These are phyloP conservation scores for Drymodes brunneopygia DNA, from an alignment of 2,113 vertebrate species.

Conservation along the genomic window DNA sequence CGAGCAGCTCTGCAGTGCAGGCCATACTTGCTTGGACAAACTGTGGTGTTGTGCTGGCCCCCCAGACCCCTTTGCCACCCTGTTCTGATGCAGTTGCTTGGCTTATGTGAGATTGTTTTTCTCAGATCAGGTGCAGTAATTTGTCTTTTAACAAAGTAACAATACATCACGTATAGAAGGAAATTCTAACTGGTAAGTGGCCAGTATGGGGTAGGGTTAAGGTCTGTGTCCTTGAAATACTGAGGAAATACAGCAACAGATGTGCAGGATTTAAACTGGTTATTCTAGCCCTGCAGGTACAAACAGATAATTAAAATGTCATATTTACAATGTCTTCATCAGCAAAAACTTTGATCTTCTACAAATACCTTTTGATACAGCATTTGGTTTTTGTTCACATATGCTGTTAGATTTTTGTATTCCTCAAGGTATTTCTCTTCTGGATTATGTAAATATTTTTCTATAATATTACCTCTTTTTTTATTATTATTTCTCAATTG, in stretches of 20 bases:
- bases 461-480: background rate
- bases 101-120: background rate
- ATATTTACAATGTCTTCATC: background rate
- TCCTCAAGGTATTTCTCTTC: background rate
- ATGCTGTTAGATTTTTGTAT: background rate
- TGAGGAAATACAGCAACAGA: background rate
- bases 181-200: background rate
- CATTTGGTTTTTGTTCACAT: background rate
- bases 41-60: fast-evolving
- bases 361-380: background rate
- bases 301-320: background rate
- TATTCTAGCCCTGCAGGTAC: background rate
- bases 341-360: background rate
- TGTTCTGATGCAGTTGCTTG: fast-evolving
- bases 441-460: background rate
- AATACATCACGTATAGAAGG: background rate
- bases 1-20: fast-evolving
- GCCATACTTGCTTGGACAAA: fast-evolving
- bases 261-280: background rate
- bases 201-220: background rate
- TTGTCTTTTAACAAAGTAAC: background rate
- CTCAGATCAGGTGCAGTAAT: background rate
- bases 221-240: background rate
- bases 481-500: background rate
- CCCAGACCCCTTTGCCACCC: background rate